phyloP scores from a whole-genome alignment of 2,797 vertebrate species.

The Microctenopoma steveboyesi region DNA sequence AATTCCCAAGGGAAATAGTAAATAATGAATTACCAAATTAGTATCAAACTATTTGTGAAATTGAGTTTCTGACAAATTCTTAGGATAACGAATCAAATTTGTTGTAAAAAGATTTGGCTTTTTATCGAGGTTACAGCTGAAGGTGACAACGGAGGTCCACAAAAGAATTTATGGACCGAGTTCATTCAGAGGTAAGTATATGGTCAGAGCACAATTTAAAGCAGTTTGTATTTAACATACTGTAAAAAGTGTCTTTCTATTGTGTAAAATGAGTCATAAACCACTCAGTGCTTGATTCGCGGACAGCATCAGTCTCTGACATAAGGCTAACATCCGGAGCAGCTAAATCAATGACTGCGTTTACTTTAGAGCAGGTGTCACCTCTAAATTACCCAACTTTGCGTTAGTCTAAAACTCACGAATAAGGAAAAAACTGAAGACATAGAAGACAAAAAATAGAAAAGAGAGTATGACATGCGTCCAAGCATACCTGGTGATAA shows the following conservation, averaged over 20 bases:
- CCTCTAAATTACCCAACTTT: background rate
- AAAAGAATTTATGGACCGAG: background rate
- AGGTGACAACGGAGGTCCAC: background rate
- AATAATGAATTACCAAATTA: too few relatives aligned
- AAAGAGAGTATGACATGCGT: background rate
- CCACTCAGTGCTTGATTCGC: too few relatives aligned
- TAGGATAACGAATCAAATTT: too few relatives aligned
- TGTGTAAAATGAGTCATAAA: background rate
- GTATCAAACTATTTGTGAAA: too few relatives aligned
- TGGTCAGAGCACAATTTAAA: too few relatives aligned
- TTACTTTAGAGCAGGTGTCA: background rate
- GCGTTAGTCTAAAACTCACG: background rate
- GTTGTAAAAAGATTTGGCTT: background rate
- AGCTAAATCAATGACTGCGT: background rate
- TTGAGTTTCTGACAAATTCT: too few relatives aligned
- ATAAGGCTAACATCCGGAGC: background rate
- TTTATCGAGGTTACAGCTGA: background rate
- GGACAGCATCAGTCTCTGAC: too few relatives aligned
- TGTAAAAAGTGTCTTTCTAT: too few relatives aligned
- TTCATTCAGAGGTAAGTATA: background rate
- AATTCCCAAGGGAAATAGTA: background rate
- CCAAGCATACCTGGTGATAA: constrained; percentile 67
- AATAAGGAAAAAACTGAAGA: background rate
- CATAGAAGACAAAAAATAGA: background rate
- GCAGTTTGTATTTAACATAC: too few relatives aligned